Evolutionary conservation across 2,797 vertebrate genomes (phyloP).

Genomic region (Selene dorsalis): DNA sequence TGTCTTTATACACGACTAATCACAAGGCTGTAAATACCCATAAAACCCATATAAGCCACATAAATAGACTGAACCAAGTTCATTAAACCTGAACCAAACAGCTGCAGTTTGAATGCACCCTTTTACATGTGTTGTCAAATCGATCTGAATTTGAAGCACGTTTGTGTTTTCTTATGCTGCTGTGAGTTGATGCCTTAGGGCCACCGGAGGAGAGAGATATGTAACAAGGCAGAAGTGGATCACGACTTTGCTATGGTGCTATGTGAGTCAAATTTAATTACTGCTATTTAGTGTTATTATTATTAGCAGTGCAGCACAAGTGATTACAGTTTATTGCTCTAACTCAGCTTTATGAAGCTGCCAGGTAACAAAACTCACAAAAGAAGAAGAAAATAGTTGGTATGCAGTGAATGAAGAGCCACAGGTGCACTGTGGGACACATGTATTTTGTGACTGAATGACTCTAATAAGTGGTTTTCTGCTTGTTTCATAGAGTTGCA

Average conservation of each 20-base stretch:
- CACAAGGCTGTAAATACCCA: too few relatives aligned
- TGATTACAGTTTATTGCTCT: background rate
- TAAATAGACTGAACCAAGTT: too few relatives aligned
- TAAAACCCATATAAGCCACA: too few relatives aligned
- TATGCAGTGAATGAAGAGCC: conserved; percentile 14
- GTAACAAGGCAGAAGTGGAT: background rate
- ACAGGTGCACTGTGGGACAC: conserved; percentile 30
- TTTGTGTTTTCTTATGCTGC: too few relatives aligned
- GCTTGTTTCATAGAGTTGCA: conserved; percentile 19
- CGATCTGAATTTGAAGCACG: too few relatives aligned
- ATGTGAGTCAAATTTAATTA: too few relatives aligned
- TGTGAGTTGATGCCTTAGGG: too few relatives aligned
- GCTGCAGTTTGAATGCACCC: too few relatives aligned
- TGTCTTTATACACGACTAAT: too few relatives aligned
- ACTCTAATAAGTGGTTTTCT: conserved; percentile 2
- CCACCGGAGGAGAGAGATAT: too few relatives aligned
- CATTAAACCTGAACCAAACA: too few relatives aligned
- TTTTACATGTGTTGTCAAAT: too few relatives aligned
- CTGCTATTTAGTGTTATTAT: background rate
- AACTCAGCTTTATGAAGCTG: background rate
- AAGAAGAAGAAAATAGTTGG: background rate
- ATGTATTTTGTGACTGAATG: conserved; percentile 32
- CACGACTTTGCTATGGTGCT: background rate
- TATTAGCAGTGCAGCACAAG: background rate
- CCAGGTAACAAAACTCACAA: background rate